Percentiles rank a stretch among this genome's conserved stretches.
Conservation (phyloP, 2,888 invertebrate genomes). For the Tetheella fluctuosa region DNA sequence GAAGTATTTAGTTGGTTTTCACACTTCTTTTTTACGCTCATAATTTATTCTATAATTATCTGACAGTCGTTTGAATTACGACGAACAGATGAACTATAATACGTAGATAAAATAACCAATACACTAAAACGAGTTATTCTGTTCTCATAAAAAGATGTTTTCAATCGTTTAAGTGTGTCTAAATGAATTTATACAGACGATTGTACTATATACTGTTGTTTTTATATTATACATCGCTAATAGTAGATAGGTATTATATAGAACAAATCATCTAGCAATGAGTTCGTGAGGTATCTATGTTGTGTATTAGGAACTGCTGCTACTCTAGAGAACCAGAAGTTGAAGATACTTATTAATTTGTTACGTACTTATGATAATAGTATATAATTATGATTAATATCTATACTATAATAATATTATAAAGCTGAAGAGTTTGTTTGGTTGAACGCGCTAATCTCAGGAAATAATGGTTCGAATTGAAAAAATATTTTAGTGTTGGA, state of each 20-base stretch:
- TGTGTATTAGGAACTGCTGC: background rate
- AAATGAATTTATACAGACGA: background rate
- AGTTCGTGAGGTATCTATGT: background rate
- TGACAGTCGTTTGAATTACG: background rate
- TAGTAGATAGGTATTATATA: background rate
- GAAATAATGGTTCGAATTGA: no score
- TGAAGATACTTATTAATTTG: background rate
- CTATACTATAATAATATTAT: no score
- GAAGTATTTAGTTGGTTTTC: background rate
- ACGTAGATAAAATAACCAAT: background rate
- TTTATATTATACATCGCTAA: no score
- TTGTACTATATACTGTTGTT: background rate
- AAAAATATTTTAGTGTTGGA: no score
- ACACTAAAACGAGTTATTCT: background rate
- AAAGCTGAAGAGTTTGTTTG: no score
- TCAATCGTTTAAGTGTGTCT: background rate
- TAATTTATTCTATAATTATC: no score
- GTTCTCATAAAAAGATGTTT: background rate
- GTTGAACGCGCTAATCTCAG: no score
- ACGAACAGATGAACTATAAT: background rate
- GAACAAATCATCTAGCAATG: background rate
- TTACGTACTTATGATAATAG: background rate
- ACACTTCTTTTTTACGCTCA: no score
- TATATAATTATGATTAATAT: no score
- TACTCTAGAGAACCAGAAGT: background rate